Percentiles rank a stretch among this genome's conserved stretches.
phyloP scores from a whole-genome alignment of 1,140 invertebrate species.

The Aporrectodea caliginosa region DNA sequence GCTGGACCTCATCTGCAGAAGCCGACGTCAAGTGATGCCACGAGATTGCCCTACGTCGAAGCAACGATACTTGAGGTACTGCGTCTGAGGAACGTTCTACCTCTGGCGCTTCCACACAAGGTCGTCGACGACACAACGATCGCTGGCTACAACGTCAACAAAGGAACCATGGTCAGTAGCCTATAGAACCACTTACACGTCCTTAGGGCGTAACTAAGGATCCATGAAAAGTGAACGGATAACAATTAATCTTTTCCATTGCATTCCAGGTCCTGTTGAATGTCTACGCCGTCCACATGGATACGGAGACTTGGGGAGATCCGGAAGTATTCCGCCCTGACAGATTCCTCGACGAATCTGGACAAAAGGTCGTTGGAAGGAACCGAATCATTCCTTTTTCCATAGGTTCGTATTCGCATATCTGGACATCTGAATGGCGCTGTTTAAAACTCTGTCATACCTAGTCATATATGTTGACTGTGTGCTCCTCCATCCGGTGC shows the following conservation, averaged over 20 bases:
- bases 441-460: no score
- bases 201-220: no score
- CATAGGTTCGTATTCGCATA: no score
- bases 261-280: constrained; percentile 66
- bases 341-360: constrained; percentile 42
- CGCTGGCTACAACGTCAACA: constrained; percentile 46
- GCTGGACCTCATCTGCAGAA: constrained; percentile 38
- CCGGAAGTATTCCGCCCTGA: constrained; percentile 73
- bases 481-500: no score
- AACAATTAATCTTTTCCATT: background rate
- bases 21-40: constrained; percentile 36
- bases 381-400: background rate
- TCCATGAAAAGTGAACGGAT: no score
- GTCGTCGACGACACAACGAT: constrained; percentile 39
- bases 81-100: constrained; percentile 39
- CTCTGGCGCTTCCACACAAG: constrained; percentile 50
- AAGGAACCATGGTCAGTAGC: constrained; percentile 41
- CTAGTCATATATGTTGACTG: no score
- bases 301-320: constrained; percentile 66
- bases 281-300: constrained; percentile 70
- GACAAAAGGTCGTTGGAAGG: background rate
- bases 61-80: constrained; percentile 43
- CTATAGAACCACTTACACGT: no score
- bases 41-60: constrained; percentile 41
- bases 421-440: no score